Evolutionary conservation across 2,888 invertebrate genomes (phyloP), one percentile per base, ranked within the genome.

Genomic region (Leptinotarsa rubiginosa): DNA sequence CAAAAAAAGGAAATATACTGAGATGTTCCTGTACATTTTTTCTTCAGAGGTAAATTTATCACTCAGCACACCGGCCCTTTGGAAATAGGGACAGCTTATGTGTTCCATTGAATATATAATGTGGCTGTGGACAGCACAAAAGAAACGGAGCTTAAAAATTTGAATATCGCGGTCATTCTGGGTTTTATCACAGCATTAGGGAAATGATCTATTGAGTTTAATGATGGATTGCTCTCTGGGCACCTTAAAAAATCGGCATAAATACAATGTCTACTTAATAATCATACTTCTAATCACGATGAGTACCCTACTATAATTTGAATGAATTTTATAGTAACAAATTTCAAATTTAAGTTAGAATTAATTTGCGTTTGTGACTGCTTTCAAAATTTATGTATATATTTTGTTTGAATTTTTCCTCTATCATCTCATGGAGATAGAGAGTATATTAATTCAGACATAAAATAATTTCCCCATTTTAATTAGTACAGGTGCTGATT

Each of bases 81-180:
- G 65, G 56, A 76, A 79, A 83, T 82, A 76, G 79, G 82, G 83
- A 83, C 81, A 69, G 82, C 73, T 81, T 76, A 78, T 79, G 82
- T 83, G 82, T 83, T 85, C 85, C 84, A 82, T 78, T 86, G 86
- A 86, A 87, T 86, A 85, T 85, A 82, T 81, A 84, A 85, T 86
- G 84, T 80, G 83, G 84, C 83, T 84, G 85, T 85, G 85, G 85
- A 82, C 85, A 83, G 83, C 83, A 83, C 85, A 86, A 87, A 86
- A 86, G 86, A 82, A 84, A 84, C 83, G 86, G 86, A 84, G 87
- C 88, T 88, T 88, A 87, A 87, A 87, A 88, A 88, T 88, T 88
- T 88, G 88, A 88, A 88, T 88, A 88, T 88, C 88, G 87, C 87
- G 88, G 88, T 88, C 88, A 88, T 88, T 88, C 86, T 83, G 83